Conservation (phyloP, 2,113 vertebrate species). For the Epinephelus moara region DNA sequence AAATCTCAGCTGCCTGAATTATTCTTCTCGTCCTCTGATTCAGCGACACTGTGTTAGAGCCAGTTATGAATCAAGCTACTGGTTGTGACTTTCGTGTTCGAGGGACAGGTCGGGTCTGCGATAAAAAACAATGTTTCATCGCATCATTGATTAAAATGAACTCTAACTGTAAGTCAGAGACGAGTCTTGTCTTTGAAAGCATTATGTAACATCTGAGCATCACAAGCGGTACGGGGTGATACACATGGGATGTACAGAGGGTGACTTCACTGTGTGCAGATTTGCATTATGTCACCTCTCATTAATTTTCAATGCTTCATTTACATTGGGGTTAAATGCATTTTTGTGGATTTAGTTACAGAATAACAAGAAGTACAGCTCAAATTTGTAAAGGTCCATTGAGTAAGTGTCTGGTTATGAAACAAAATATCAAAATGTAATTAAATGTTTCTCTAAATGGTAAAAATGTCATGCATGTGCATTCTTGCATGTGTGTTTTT, state of each 20-base stretch:
- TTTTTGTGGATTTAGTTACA: neutral
- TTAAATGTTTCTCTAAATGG: neutral
- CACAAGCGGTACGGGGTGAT: neutral
- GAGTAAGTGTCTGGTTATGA: neutral
- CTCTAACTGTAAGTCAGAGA: neutral
- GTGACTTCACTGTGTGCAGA: conserved; percentile 44
- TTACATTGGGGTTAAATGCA: neutral
- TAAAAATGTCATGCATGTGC: neutral
- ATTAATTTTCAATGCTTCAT: conserved; percentile 7
- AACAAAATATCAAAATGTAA: neutral
- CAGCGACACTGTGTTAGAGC: neutral
- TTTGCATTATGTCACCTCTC: conserved; percentile 31
- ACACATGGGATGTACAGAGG: conserved; percentile 14
- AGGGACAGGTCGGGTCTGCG: neutral
- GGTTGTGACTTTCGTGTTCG: conserved; percentile 4
- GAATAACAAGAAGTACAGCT: conserved; percentile 9
- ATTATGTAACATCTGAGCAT: conserved; percentile 45
- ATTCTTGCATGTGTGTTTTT: conserved; percentile 3
- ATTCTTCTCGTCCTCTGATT: conserved; percentile 17
- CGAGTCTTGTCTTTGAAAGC: conserved; percentile 5
- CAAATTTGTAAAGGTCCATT: neutral
- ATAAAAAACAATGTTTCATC: neutral
- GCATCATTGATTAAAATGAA: neutral
- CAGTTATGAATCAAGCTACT: neutral
- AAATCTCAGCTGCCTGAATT: conserved; percentile 33